Evolutionary conservation across 35 echinoderm and acorn worm genomes (phyloP).

Genomic region (Hemicentrotus pulcherrimus): DNA sequence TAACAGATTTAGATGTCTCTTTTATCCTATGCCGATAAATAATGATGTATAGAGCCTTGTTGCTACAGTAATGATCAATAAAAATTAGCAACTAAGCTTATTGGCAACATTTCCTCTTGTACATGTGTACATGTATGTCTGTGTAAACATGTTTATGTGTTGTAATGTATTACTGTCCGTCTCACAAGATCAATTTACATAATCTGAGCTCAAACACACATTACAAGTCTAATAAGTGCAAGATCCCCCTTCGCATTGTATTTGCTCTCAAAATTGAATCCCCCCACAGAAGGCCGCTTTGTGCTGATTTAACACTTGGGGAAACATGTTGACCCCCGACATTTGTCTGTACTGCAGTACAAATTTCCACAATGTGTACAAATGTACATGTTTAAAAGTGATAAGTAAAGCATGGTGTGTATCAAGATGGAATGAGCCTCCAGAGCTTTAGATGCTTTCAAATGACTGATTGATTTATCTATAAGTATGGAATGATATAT

Average conservation of each 20-base stretch:
- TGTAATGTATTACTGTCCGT: not conserved
- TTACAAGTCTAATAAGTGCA: not conserved
- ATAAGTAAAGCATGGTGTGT: not conserved
- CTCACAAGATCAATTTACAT: not conserved
- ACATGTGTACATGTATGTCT: not conserved
- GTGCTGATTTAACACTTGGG: conserved; percentile 55
- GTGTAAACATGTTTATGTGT: not conserved
- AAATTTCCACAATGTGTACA: conserved; percentile 16
- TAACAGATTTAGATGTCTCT: too few species aligned
- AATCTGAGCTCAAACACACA: not conserved
- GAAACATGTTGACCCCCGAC: conserved; percentile 42
- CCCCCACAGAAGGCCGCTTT: conserved; percentile 32
- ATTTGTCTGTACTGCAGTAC: conserved; percentile 20
- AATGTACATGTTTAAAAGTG: not conserved
- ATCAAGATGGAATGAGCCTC: not conserved
- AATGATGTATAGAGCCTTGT: too few species aligned
- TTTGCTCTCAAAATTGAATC: conserved; percentile 15
- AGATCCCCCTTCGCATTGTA: not conserved
- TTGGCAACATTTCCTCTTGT: too few species aligned
- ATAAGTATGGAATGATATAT: not conserved
- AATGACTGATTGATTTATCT: not conserved
- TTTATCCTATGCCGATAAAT: too few species aligned
- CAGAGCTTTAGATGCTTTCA: not conserved
- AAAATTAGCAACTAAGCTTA: too few species aligned
- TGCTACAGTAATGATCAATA: too few species aligned